These are phyloP conservation scores for Apteryx mantelli DNA, from an alignment of 2,113 vertebrate genomes.

Conservation along the genomic window DNA sequence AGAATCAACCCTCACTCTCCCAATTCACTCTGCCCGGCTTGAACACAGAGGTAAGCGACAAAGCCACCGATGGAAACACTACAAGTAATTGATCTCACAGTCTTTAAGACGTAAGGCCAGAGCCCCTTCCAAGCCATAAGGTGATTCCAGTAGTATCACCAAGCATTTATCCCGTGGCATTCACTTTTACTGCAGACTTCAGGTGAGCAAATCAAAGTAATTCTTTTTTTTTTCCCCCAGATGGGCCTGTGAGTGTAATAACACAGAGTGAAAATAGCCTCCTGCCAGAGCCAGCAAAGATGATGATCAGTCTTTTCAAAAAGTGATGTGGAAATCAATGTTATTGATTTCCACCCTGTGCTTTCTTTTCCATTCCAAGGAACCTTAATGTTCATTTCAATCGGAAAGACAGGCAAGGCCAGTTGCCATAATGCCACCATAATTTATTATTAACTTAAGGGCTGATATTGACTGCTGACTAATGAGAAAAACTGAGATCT, in stretches of 20 bases:
- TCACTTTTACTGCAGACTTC: neutral
- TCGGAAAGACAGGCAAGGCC: constrained; percentile 20
- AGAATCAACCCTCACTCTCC: neutral
- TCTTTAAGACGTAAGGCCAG: neutral
- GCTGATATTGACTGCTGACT: constrained; percentile 65
- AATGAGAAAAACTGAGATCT: constrained; percentile 62
- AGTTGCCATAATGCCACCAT: constrained; percentile 38
- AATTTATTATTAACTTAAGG: constrained; percentile 63
- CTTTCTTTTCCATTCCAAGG: constrained; percentile 52
- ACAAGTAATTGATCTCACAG: neutral
- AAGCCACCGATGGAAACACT: neutral
- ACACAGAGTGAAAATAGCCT: constrained; percentile 25
- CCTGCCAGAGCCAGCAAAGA: constrained; percentile 20
- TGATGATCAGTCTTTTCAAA: constrained; percentile 67
- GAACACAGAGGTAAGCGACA: neutral
- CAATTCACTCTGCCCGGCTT: neutral
- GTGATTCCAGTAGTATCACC: neutral
- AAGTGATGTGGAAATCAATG: constrained; percentile 62
- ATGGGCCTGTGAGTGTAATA: neutral
- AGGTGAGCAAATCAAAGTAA: neutral
- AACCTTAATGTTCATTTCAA: constrained; percentile 40
- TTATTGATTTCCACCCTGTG: constrained; percentile 61
- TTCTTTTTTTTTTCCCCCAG: no score
- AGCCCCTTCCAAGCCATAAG: neutral
- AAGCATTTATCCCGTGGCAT: neutral